Base-by-base conservation (phyloP, 1,140 invertebrate genomes). In the Papilio xuthus region DNA sequence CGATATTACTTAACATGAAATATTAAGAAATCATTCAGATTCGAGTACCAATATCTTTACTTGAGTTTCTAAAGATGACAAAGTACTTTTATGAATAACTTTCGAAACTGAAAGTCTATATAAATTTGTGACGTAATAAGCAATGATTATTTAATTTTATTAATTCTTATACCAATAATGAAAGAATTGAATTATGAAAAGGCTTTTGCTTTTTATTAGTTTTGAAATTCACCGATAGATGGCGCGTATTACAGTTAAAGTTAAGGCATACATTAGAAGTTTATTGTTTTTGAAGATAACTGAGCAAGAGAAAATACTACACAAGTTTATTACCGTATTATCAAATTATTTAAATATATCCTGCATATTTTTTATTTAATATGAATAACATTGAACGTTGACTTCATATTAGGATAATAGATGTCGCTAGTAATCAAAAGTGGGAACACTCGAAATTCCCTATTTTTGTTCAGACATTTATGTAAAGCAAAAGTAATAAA, bases 11-110 rank as follows among this genome's bases (percentile, higher is more conserved):
- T 7, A 67, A 67, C 10, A 15, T 67, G 13, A 32, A 32, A 67
- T 60, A 60, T 60, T 67, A 28, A 67, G 26, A 67, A 67, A 67
- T 67, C 60, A 67, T 67, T 67, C 60, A 28, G 60, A 67, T 1
- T 32, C 8, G 60, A 67, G 60, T 67, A 28, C 60, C 4, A 12
- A 4, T 67, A 67, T 63, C 1, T 13, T 67, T 18, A 28, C 26
- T 28, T 28, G 60, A 67, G 6, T 67, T 67, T 67, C 60, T 67
- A 67, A 67, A 67, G 60, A 67, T 67, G 60, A 67, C 60, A 67
- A 15, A 18, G 60, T 67, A 28, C 10, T 67, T 67, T 67, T 67
- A 67, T 67, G 26, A 67, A 28, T 28, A 67, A 67, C 60, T 67
- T 67, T 67, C 60, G 13, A 67, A 67, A 60, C 23, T 26, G 56